Conservation (phyloP, 2,888 invertebrate genomes). For the Cheilosia vernalis region DNA sequence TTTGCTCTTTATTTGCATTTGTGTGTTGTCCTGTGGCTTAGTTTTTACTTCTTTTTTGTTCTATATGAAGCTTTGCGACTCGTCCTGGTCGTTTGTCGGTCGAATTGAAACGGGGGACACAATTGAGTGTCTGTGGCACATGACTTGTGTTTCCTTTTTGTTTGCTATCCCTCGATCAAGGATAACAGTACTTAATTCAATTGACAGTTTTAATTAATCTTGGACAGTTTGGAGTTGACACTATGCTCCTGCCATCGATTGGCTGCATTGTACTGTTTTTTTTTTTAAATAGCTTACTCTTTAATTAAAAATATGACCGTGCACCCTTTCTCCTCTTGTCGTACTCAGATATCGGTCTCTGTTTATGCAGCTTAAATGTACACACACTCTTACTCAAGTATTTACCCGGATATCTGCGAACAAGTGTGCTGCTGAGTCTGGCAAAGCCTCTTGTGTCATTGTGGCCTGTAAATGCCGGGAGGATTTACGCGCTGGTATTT, state of each 20-base stretch:
- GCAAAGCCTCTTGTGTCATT: background rate
- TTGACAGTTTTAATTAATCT: slow-evolving; percentile 70
- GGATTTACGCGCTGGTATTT: slow-evolving; percentile 42
- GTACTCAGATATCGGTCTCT: too few species aligned
- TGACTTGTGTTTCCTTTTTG: slow-evolving; percentile 13
- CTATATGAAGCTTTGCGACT: background rate
- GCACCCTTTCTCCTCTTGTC: too few species aligned
- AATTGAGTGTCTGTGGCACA: slow-evolving; percentile 53
- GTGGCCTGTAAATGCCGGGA: slow-evolving; percentile 10
- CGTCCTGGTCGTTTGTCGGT: background rate
- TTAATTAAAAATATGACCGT: slow-evolving; percentile 51
- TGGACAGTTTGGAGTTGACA: slow-evolving; percentile 63
- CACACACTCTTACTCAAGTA: too few species aligned
- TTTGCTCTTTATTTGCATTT: slow-evolving; percentile 45
- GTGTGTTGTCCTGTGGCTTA: slow-evolving; percentile 19
- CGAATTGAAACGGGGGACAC: slow-evolving; percentile 14
- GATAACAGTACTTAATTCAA: slow-evolving; percentile 40
- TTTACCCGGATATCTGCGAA: too few species aligned
- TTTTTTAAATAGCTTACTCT: slow-evolving; percentile 33
- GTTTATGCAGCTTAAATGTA: too few species aligned
- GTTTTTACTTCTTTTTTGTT: background rate
- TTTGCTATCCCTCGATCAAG: slow-evolving; percentile 9
- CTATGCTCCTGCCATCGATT: slow-evolving; percentile 45
- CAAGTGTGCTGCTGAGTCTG: too few species aligned
- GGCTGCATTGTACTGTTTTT: slow-evolving; percentile 14